A percentile compares a stretch with the other conserved stretches of the same genome.
Evolutionary conservation across 2,888 invertebrate species (phyloP).

Genomic region (Aelia acuminata): DNA sequence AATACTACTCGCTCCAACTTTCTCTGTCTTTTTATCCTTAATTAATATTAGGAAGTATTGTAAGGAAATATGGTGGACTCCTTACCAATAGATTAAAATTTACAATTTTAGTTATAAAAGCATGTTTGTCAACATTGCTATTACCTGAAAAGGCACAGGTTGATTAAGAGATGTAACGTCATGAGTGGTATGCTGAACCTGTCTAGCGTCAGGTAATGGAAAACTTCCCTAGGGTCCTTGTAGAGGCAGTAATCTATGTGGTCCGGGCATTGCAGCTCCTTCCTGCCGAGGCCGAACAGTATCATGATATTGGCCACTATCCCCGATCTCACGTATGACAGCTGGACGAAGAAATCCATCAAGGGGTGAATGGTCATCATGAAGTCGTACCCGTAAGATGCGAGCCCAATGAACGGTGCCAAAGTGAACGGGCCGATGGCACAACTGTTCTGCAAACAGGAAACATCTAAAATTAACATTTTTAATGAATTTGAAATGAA

Average conservation of each 20-base stretch:
- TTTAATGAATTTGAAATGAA: not conserved
- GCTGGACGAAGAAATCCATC: constrained; percentile 77
- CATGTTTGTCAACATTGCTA: not conserved
- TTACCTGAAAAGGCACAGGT: constrained; percentile 36
- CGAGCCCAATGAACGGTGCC: constrained; percentile 79
- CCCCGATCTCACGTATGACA: constrained; percentile 78
- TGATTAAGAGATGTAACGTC: not conserved
- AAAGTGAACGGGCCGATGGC: constrained; percentile 70
- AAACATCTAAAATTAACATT: not conserved
- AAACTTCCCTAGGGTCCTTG: constrained; percentile 73
- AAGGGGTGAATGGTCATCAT: constrained; percentile 75
- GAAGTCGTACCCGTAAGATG: constrained; percentile 80
- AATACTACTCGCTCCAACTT: too few relatives aligned
- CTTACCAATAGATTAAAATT: too few relatives aligned
- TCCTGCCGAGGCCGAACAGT: constrained; percentile 76
- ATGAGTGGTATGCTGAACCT: not conserved
- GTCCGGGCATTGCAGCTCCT: constrained; percentile 73
- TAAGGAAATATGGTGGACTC: too few relatives aligned
- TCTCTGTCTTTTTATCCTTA: too few relatives aligned
- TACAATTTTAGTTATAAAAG: too few relatives aligned
- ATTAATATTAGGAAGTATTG: too few relatives aligned
- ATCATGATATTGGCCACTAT: constrained; percentile 76
- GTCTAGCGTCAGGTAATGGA: not conserved
- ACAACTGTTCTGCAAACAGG: not conserved
- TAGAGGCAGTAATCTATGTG: constrained; percentile 73